Percentiles rank a stretch among this genome's conserved stretches.
These are phyloP conservation scores for Onchidella celtica DNA, from an alignment of 2,888 invertebrate species.

Conservation along the genomic window DNA sequence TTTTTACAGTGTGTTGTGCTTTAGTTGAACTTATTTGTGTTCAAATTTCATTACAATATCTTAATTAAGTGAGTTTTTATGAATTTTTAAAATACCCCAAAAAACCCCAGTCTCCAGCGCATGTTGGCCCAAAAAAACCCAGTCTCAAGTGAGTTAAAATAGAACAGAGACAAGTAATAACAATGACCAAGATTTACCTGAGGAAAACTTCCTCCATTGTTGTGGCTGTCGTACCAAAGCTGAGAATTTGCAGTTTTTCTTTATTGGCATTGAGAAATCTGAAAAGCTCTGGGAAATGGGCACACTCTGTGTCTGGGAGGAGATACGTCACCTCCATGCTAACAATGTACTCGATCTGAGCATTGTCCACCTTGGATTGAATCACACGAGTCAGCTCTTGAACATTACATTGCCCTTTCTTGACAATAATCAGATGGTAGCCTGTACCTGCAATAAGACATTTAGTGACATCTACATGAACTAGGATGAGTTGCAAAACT, in stretches of 20 bases:
- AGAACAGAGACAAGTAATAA: too few species aligned
- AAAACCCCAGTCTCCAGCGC: too few species aligned
- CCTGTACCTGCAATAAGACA: constrained; percentile 86
- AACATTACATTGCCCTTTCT: constrained; percentile 82
- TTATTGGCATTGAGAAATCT: constrained; percentile 65
- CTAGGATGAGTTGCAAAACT: too few species aligned
- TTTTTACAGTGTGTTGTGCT: too few species aligned
- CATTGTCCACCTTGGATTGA: constrained; percentile 84
- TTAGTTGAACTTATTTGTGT: too few species aligned
- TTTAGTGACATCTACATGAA: too few species aligned
- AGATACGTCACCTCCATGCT: constrained; percentile 61
- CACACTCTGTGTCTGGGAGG: constrained; percentile 31
- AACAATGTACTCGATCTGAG: constrained; percentile 81
- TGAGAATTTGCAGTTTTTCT: constrained; percentile 84
- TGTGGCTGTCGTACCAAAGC: constrained; percentile 91
- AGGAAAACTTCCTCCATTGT: constrained; percentile 91
- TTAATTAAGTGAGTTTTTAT: too few species aligned
- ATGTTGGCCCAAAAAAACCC: too few species aligned
- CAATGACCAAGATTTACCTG: constrained; percentile 63
- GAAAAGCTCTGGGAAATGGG: constrained; percentile 61
- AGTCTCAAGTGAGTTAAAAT: too few species aligned
- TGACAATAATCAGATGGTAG: constrained; percentile 87
- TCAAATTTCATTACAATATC: too few species aligned
- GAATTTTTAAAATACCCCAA: too few species aligned
- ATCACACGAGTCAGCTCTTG: constrained; percentile 84